Base-by-base conservation (phyloP, 2,888 invertebrate species). In the Eupithecia tripunctaria region DNA sequence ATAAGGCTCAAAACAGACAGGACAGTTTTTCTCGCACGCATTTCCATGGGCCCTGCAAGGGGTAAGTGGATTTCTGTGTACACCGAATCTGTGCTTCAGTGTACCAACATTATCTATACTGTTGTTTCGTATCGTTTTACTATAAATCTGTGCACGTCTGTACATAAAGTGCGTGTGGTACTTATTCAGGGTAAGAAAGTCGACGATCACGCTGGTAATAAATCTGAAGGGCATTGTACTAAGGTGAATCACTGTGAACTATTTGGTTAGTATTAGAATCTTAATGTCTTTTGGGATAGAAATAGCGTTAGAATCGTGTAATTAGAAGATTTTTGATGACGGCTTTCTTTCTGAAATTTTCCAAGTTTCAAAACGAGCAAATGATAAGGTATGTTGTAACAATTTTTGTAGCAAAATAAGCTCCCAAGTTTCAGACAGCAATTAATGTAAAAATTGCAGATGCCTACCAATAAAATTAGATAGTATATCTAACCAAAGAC, bases 51-150 rank as follows among this genome's bases (percentile, higher is more conserved):
- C 85, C 89, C 91, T 87, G 93, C 89, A 93, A 90, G 92, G 93
- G 92, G 93, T 94, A 94, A 94, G 94, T 94, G 94, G 92, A 89
- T 93, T 94, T 94, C 89, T 93, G 92, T 94, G 94, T 94, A 88
- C 86, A 88, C 88, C 86, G 85, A 89, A 92, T 91, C 87, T 88
- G 85, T 87, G 85, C 84, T 85, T 83, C 80, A 82, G 80, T 81
- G 80, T 84, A 83, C 81, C 78, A 83, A 89, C 85, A 86, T 86
- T 89, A 85, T 88, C 85, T 89, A 84, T 86, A 82, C 70, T 74
- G 71, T 68, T 71, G 74, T 74, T 74, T 70, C 59, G 75, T 75
- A 75, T 74, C 77, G 73, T 68, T 74, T 67, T 71, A 69, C 75
- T 77, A 82, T 84, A 84, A 84, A 84, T 83, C 78, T 79, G 76